Conservation (phyloP, 2,113 vertebrate species). For the Rhizomys pruinosus region DNA sequence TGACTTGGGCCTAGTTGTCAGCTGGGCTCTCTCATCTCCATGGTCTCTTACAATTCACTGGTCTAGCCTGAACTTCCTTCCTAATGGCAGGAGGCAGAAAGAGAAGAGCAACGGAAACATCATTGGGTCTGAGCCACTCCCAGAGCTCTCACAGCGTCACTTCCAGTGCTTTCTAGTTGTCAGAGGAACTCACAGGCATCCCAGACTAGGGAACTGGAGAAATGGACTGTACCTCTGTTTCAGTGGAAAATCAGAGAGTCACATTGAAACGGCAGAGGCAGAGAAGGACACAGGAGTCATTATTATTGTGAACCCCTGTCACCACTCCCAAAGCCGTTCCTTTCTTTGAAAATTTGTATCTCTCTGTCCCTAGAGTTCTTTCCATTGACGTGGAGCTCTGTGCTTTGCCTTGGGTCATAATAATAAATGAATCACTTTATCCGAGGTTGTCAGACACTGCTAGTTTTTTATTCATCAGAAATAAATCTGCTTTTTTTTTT, state of each 20-base stretch:
- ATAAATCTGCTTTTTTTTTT: conserved; percentile 35
- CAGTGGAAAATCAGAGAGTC: not conserved
- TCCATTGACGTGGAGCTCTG: not conserved
- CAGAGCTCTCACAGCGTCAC: not conserved
- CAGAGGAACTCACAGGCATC: not conserved
- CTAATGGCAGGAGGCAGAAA: not conserved
- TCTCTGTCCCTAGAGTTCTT: not conserved
- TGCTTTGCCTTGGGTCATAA: not conserved
- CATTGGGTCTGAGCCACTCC: not conserved
- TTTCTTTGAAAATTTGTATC: not conserved
- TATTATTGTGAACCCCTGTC: not conserved
- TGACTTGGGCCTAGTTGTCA: not conserved
- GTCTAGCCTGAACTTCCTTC: not conserved
- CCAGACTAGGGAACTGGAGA: not conserved
- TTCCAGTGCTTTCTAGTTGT: not conserved
- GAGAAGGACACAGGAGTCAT: not conserved
- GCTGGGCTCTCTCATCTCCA: not conserved
- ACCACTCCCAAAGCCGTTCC: not conserved
- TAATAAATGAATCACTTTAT: not conserved
- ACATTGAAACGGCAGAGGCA: not conserved
- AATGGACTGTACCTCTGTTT: not conserved
- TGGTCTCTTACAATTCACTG: not conserved
- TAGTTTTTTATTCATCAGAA: conserved; percentile 4
- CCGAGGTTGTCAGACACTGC: not conserved
- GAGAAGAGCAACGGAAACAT: not conserved